Percentiles rank a stretch among this genome's conserved stretches.
Evolutionary conservation across 2,113 vertebrate species (phyloP).

Genomic region (Tragulus kanchil): DNA sequence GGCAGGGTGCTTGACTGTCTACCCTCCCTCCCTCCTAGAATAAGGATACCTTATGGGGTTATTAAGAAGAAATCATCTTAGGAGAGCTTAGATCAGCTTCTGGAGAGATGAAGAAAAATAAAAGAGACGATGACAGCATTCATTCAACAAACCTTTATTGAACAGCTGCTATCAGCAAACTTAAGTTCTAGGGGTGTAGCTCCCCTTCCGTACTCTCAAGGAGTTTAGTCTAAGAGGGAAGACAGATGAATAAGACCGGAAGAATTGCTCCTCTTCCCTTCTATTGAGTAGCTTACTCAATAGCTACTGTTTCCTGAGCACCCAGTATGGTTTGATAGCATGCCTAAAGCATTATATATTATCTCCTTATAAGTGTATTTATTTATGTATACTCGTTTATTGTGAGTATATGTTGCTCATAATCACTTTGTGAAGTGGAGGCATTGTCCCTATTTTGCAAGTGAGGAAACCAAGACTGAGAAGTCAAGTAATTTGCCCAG

Average conservation of each 20-base stretch:
- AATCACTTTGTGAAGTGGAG: neutral
- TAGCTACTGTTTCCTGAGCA: neutral
- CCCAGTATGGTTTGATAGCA: neutral
- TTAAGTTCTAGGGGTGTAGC: neutral
- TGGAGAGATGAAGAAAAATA: neutral
- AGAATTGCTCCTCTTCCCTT: neutral
- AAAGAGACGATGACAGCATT: neutral
- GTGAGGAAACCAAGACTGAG: slow-evolving; percentile 3
- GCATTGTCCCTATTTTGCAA: neutral
- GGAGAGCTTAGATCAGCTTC: neutral
- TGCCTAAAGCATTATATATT: neutral
- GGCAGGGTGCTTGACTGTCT: neutral
- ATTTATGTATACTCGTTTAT: neutral
- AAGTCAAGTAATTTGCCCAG: slow-evolving; percentile 29
- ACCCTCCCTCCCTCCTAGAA: neutral
- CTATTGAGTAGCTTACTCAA: neutral
- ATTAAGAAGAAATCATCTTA: slow-evolving; percentile 35
- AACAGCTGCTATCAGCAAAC: neutral
- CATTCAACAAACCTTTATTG: neutral
- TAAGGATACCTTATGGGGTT: neutral
- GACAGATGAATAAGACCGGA: neutral
- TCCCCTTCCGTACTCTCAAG: neutral
- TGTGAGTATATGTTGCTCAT: neutral
- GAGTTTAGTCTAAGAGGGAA: neutral
- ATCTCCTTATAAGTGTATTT: neutral